Conservation (phyloP, 2,888 invertebrate genomes). For the Ochropleura leucogaster region DNA sequence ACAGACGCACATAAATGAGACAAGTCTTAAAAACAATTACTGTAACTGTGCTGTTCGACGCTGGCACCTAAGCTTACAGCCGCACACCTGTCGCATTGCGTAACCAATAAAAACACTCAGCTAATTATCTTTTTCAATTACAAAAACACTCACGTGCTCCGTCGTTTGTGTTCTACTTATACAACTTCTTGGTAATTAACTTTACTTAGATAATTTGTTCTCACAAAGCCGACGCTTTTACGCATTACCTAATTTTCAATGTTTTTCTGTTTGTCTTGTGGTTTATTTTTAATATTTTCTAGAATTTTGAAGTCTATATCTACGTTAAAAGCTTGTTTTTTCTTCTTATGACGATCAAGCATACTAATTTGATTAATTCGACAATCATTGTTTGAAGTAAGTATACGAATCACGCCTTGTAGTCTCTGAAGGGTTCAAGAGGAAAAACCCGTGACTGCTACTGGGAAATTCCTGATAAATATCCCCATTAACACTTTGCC, state of each 20-base stretch:
- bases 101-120: slow-evolving; percentile 6
- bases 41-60: not conserved
- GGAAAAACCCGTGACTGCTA: too few relatives aligned
- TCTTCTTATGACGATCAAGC: not conserved
- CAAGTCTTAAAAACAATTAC: slow-evolving; percentile 1
- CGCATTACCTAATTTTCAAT: slow-evolving; percentile 14
- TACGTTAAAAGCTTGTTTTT: not conserved
- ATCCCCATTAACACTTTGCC: too few relatives aligned
- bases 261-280: not conserved
- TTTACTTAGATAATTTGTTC: slow-evolving; percentile 18
- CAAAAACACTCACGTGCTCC: slow-evolving; percentile 22
- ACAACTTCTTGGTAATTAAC: slow-evolving; percentile 35
- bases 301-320: not conserved
- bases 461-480: too few relatives aligned
- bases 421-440: too few relatives aligned
- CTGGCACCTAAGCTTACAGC: not conserved
- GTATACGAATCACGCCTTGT: too few relatives aligned
- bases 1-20: not conserved
- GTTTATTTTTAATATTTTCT: not conserved
- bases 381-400: not conserved
- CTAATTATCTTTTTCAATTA: slow-evolving; percentile 51
- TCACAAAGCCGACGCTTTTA: slow-evolving; percentile 16
- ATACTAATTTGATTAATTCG: not conserved
- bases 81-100: slow-evolving; percentile 21
- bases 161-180: slow-evolving; percentile 22